Evolutionary conservation across 2,888 invertebrate species (phyloP).

Genomic region (Thecocarcelia acutangulata): DNA sequence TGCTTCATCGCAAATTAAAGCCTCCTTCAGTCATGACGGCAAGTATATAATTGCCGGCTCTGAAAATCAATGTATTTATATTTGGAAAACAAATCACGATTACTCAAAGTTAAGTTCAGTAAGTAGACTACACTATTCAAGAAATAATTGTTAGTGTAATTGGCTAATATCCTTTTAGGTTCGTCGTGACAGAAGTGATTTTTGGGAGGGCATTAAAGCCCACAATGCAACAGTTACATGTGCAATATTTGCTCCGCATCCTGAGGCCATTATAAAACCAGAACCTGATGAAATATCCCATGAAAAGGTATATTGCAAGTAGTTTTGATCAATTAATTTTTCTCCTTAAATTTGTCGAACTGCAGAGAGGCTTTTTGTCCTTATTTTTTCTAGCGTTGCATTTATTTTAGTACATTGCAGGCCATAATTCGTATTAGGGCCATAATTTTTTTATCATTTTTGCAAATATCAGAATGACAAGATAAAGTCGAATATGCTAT

Average conservation of each 20-base stretch:
- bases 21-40: slow-evolving; percentile 98
- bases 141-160: slow-evolving; percentile 13
- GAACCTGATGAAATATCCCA: slow-evolving; percentile 82
- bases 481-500: no score
- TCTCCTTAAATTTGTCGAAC: no score
- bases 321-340: background rate
- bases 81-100: slow-evolving; percentile 99
- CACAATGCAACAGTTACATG: slow-evolving; percentile 98
- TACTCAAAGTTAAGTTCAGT: slow-evolving; percentile 96
- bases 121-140: slow-evolving; percentile 49
- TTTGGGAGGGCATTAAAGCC: slow-evolving; percentile 98
- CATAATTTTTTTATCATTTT: no score
- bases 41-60: slow-evolving; percentile 98
- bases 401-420: no score
- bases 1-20: slow-evolving; percentile 97
- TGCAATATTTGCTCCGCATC: slow-evolving; percentile 98
- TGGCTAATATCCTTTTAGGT: slow-evolving; percentile 81
- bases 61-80: slow-evolving; percentile 98
- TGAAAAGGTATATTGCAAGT: slow-evolving; percentile 75
- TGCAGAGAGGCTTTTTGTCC: no score
- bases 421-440: no score
- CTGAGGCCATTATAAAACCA: slow-evolving; percentile 92
- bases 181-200: slow-evolving; percentile 96
- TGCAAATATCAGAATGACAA: no score
- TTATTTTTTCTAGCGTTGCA: no score